A percentile compares a stretch with the other conserved stretches of the same genome.
phyloP scores from a whole-genome alignment of 1,140 invertebrate genomes.

The Phortica variegata region DNA sequence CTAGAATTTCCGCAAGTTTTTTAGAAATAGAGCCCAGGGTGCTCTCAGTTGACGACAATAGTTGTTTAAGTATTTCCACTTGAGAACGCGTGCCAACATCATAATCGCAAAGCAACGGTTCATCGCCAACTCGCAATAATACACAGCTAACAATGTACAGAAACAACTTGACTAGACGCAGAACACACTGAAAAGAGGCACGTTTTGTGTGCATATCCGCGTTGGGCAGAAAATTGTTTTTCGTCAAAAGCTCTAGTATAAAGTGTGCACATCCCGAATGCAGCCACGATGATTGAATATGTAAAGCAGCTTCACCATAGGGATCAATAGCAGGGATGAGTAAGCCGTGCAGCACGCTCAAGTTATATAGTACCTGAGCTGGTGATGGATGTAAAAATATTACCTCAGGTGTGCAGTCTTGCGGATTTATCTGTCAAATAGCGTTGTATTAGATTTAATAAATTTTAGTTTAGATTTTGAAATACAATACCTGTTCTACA shows the following conservation, averaged over 20 bases:
- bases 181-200: constrained; percentile 81
- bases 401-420: constrained; percentile 65
- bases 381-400: constrained; percentile 75
- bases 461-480: neutral
- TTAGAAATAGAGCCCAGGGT: constrained; percentile 71
- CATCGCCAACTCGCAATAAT: constrained; percentile 50
- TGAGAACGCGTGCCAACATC: constrained; percentile 48
- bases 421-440: constrained; percentile 26
- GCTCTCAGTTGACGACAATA: constrained; percentile 62
- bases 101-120: constrained; percentile 42
- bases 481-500: neutral
- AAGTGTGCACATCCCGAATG: constrained; percentile 71
- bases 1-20: constrained; percentile 71
- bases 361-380: constrained; percentile 74
- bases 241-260: constrained; percentile 81
- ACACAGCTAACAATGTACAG: constrained; percentile 81
- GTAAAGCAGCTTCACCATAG: constrained; percentile 77
- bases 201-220: constrained; percentile 81
- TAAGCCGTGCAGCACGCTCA: constrained; percentile 84
- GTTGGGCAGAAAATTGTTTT: constrained; percentile 82
- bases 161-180: constrained; percentile 86
- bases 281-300: constrained; percentile 83
- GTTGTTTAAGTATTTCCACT: constrained; percentile 56
- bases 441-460: too few relatives aligned
- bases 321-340: constrained; percentile 89